phyloP scores from a whole-genome alignment of 2,113 vertebrate species.

The Acanthochromis polyacanthus region DNA sequence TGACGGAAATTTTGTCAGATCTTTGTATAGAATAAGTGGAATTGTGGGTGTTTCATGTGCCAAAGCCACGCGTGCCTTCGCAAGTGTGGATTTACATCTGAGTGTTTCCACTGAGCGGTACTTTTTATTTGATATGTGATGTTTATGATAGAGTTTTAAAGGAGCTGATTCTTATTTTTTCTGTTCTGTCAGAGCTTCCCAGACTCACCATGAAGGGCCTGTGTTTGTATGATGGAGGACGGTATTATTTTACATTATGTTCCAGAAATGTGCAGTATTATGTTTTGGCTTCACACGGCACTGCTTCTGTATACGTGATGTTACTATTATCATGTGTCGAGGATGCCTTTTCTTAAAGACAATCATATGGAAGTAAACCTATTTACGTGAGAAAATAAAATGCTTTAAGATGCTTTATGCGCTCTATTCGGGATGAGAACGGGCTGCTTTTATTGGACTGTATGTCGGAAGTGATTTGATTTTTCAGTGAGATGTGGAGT shows the following conservation, averaged over 20 bases:
- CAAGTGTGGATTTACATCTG: slow-evolving; percentile 13
- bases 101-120: slow-evolving; percentile 67
- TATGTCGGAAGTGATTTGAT: not conserved
- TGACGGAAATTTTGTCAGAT: no score
- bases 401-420: slow-evolving; percentile 47
- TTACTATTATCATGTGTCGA: slow-evolving; percentile 39
- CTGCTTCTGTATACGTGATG: slow-evolving; percentile 37
- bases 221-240: slow-evolving; percentile 51
- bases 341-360: slow-evolving; percentile 52
- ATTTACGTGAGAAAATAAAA: slow-evolving; percentile 58
- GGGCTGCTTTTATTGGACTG: not conserved
- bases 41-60: slow-evolving; percentile 36
- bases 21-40: not conserved
- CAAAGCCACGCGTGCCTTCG: slow-evolving; percentile 68
- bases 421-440: slow-evolving; percentile 19
- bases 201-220: slow-evolving; percentile 32
- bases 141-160: slow-evolving; percentile 25
- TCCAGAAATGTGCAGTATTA: slow-evolving; percentile 71
- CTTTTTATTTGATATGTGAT: slow-evolving; percentile 39
- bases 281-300: slow-evolving; percentile 47
- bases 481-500: not conserved
- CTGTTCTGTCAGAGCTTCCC: not conserved
- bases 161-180: slow-evolving; percentile 28
- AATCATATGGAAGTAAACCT: slow-evolving; percentile 60
- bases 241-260: slow-evolving; percentile 72